Conservation (phyloP, 2,888 invertebrate species). For the Drosophila fulvimacula region DNA sequence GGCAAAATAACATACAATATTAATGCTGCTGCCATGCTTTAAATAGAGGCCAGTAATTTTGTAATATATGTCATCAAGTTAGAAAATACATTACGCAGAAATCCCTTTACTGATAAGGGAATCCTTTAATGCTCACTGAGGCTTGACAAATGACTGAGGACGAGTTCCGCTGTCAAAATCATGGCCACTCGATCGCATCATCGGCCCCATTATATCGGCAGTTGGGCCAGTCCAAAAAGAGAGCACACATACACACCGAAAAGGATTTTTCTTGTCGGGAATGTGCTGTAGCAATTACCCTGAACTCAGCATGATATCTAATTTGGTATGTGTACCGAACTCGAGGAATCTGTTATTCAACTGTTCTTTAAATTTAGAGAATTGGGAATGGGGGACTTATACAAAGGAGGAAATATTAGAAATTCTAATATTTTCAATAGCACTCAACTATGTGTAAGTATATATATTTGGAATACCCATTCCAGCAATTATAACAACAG, state of each 20-base stretch:
- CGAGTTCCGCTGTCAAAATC: conserved; percentile 32
- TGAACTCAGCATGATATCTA: background rate
- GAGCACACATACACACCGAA: background rate
- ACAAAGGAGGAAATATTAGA: too few relatives aligned
- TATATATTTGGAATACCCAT: too few relatives aligned
- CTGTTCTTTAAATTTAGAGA: background rate
- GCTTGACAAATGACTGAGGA: conserved; percentile 39
- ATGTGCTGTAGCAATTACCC: background rate
- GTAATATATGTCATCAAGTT: conserved; percentile 4
- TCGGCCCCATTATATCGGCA: conserved; percentile 38
- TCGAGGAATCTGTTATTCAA: background rate
- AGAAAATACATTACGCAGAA: conserved; percentile 13
- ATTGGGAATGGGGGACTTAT: too few relatives aligned
- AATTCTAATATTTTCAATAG: too few relatives aligned
- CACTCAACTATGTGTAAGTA: too few relatives aligned
- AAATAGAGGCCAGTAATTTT: background rate
- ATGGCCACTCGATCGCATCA: conserved; percentile 50
- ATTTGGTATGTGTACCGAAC: background rate
- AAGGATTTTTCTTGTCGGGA: background rate
- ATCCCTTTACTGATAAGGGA: conserved; percentile 10
- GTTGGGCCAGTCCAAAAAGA: background rate
- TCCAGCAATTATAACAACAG: too few relatives aligned
- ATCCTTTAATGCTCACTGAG: conserved; percentile 35
- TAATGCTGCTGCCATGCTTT: background rate
- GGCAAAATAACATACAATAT: background rate